These are phyloP conservation scores for Sakesphorus luctuosus DNA, from an alignment of 2,113 vertebrate genomes.

Conservation along the genomic window DNA sequence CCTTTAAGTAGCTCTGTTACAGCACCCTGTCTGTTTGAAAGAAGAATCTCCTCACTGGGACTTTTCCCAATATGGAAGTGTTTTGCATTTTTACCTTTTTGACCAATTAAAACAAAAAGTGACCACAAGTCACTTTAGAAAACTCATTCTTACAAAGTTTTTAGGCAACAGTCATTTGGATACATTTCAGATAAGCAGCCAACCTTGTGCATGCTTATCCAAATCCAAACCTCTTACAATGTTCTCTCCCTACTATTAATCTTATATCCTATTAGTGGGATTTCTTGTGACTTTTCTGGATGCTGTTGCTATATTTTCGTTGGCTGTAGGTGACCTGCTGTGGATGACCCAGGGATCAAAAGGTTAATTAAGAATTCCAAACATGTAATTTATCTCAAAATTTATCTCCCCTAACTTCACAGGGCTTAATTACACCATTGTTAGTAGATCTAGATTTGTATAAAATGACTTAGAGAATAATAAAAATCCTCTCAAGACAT, in stretches of 20 bases:
- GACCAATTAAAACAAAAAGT: background rate
- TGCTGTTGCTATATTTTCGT: background rate
- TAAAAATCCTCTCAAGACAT: background rate
- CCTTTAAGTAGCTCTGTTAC: background rate
- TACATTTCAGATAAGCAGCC: background rate
- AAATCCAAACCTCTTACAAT: background rate
- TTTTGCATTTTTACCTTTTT: background rate
- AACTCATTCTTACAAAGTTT: background rate
- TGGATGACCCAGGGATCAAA: background rate
- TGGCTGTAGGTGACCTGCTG: background rate
- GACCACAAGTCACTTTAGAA: background rate
- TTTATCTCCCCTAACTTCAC: background rate
- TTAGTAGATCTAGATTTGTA: background rate
- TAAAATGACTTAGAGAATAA: background rate
- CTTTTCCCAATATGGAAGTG: background rate
- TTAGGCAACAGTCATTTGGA: background rate
- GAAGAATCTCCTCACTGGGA: background rate
- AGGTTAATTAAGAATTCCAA: constrained; percentile 36
- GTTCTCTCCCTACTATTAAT: background rate
- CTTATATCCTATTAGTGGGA: background rate
- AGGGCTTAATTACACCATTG: background rate
- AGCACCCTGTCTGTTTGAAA: background rate
- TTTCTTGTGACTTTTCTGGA: background rate
- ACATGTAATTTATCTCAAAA: background rate
- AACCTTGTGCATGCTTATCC: background rate